Evolutionary conservation across 2,113 vertebrate species (phyloP).

Genomic region (Tautogolabrus adspersus): DNA sequence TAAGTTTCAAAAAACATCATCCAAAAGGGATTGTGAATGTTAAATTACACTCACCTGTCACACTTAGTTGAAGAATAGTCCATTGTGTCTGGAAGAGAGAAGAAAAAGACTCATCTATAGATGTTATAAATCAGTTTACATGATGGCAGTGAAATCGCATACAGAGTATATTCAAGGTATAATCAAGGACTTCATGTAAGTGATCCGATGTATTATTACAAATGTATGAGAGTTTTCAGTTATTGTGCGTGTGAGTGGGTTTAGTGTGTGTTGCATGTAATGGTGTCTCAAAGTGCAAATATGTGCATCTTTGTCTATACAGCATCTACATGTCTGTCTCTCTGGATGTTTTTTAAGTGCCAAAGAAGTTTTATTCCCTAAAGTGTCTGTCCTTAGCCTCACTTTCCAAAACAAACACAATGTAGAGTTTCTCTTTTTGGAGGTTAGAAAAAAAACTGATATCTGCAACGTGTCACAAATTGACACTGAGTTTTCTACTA

Average conservation of each 20-base stretch:
- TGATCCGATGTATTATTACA: neutral
- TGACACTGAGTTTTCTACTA: constrained; percentile 36
- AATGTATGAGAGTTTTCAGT: constrained; percentile 2
- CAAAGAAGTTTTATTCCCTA: constrained; percentile 43
- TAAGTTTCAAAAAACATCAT: neutral
- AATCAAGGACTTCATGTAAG: constrained; percentile 15
- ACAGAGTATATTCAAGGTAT: constrained; percentile 20
- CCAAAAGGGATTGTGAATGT: neutral
- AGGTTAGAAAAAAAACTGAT: constrained; percentile 53
- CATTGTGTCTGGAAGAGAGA: constrained; percentile 86
- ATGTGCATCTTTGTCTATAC: neutral
- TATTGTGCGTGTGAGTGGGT: too few relatives aligned
- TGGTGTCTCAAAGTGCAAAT: too few relatives aligned
- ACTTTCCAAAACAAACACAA: constrained; percentile 71
- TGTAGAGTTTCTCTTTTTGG: constrained; percentile 45
- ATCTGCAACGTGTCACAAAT: constrained; percentile 57
- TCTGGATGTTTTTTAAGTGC: constrained; percentile 21
- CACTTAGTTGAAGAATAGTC: constrained; percentile 87
- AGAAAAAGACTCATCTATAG: constrained; percentile 64
- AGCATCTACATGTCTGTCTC: neutral
- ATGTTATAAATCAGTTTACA: constrained; percentile 12
- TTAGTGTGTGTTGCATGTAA: neutral
- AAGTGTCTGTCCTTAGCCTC: constrained; percentile 31
- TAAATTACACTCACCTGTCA: constrained; percentile 87
- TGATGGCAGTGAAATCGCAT: constrained; percentile 35